Percentiles rank a stretch among this genome's conserved stretches.
These are phyloP conservation scores for Micrastur ruficollis DNA, from an alignment of 2,797 vertebrate species.

Conservation along the genomic window DNA sequence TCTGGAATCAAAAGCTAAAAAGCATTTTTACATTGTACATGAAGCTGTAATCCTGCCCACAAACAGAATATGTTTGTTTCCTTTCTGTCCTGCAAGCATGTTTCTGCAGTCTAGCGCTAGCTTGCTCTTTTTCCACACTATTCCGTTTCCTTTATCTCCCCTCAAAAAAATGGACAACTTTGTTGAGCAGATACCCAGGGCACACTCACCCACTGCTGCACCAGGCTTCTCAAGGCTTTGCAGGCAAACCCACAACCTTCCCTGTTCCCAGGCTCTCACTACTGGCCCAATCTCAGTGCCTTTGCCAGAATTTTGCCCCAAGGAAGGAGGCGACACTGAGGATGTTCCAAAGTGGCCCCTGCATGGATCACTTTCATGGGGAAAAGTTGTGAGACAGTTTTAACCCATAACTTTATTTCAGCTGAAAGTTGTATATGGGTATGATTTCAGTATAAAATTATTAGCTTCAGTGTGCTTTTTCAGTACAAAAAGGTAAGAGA, in stretches of 20 bases:
- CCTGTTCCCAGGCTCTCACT: neutral
- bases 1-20: neutral
- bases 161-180: neutral
- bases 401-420: neutral
- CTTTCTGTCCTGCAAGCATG: neutral
- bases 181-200: neutral
- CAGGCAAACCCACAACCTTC: neutral
- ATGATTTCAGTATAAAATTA: neutral
- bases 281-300: neutral
- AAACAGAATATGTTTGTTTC: neutral
- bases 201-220: neutral
- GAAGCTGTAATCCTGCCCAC: neutral
- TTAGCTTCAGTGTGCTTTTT: neutral
- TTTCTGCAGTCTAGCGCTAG: fast-evolving
- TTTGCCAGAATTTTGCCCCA: neutral
- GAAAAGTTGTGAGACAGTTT: neutral
- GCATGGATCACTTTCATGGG: neutral
- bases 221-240: neutral
- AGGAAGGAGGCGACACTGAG: neutral
- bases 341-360: neutral
- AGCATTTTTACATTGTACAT: neutral
- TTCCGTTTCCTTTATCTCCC: neutral
- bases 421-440: neutral
- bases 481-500: neutral
- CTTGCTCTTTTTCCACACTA: neutral